These are phyloP conservation scores for Artibeus jamaicensis DNA, from an alignment of 2,797 vertebrate genomes.

Conservation along the genomic window DNA sequence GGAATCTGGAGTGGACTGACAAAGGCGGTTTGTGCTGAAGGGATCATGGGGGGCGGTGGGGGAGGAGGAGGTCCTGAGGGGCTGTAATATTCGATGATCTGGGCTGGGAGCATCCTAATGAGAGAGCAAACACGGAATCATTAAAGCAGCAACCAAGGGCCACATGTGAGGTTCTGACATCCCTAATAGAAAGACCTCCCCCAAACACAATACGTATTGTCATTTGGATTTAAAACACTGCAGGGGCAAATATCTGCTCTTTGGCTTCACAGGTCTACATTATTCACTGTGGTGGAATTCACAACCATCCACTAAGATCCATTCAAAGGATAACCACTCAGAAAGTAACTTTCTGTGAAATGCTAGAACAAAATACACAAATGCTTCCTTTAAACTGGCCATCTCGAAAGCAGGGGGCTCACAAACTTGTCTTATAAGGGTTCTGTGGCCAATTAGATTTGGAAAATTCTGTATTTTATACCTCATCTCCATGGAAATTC, in stretches of 20 bases:
- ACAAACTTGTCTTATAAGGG: not conserved
- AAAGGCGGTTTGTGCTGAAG: slow-evolving; percentile 95
- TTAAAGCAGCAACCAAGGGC: not conserved
- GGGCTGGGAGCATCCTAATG: slow-evolving; percentile 86
- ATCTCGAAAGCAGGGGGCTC: not conserved
- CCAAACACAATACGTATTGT: rapidly evolving
- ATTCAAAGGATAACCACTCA: not conserved
- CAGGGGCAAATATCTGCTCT: not conserved
- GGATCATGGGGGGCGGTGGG: slow-evolving; percentile 89
- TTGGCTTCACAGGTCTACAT: not conserved
- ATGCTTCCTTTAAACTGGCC: not conserved
- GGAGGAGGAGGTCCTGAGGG: slow-evolving; percentile 84
- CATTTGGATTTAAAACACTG: no score
- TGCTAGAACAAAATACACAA: not conserved
- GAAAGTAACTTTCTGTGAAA: not conserved
- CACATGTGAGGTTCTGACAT: not conserved
- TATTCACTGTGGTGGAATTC: not conserved
- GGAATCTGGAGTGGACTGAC: slow-evolving; percentile 92
- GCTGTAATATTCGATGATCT: slow-evolving; percentile 88
- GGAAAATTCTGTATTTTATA: not conserved
- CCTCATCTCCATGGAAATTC: not conserved
- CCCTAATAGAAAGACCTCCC: not conserved
- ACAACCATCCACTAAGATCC: not conserved
- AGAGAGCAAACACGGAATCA: slow-evolving; percentile 64
- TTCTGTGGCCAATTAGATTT: not conserved